phyloP scores from a whole-genome alignment of 2,797 vertebrate species.

The Halcyon leucocephala region DNA sequence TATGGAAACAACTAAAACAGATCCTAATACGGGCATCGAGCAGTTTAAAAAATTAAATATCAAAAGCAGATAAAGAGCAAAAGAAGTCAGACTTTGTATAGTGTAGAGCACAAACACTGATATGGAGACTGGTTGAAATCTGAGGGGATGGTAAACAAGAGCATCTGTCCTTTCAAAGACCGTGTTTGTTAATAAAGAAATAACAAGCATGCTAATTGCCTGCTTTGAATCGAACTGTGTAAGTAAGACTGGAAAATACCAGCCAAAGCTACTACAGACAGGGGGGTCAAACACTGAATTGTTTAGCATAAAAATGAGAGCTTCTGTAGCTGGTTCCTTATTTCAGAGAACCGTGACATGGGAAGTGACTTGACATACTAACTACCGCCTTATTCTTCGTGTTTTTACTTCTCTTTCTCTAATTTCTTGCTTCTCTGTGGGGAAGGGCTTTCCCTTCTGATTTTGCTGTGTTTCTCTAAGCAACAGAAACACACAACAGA shows the following conservation, averaged over 20 bases:
- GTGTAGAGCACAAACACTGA: not conserved
- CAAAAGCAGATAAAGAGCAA: conserved; percentile 16
- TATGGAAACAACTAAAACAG: not conserved
- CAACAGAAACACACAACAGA: conserved; percentile 17
- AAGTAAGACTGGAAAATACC: conserved; percentile 27
- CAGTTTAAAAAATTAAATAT: not conserved
- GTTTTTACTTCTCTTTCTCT: conserved; percentile 1
- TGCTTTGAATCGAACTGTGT: conserved; percentile 1
- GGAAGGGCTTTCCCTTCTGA: conserved; percentile 20
- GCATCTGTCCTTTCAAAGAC: conserved; percentile 46
- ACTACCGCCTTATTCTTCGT: not conserved
- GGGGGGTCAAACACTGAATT: not conserved
- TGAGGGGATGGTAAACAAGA: not conserved
- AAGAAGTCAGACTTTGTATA: not conserved
- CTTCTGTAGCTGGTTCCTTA: not conserved
- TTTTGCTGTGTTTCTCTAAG: conserved; percentile 38
- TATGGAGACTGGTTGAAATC: not conserved
- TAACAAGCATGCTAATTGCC: not conserved
- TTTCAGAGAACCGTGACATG: not conserved
- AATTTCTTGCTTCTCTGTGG: not conserved
- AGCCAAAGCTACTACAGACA: conserved; percentile 12
- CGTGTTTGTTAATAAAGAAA: conserved; percentile 13
- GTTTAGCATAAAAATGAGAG: not conserved
- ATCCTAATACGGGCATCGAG: not conserved
- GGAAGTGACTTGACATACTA: not conserved